Conservation (phyloP, 2,888 invertebrate genomes). For the Scaeva pyrastri region DNA sequence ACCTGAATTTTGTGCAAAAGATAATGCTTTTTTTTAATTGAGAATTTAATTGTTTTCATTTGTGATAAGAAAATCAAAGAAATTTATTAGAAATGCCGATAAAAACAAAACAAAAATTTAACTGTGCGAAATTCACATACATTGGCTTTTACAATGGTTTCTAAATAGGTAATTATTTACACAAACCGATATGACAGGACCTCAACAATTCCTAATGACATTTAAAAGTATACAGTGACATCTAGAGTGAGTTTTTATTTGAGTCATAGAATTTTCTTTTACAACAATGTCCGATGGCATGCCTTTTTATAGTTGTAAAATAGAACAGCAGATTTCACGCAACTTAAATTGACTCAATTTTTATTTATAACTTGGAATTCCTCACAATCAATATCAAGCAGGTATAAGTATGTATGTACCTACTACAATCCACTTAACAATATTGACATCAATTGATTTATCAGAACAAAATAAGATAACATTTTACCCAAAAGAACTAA, state of each 20-base stretch:
- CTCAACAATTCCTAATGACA: too few relatives aligned
- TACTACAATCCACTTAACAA: slow-evolving; percentile 30
- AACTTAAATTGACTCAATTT: slow-evolving; percentile 20
- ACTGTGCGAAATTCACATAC: too few relatives aligned
- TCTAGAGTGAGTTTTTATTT: background rate
- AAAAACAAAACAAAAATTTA: background rate
- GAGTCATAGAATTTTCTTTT: background rate
- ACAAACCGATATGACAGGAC: too few relatives aligned
- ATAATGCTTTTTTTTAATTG: background rate
- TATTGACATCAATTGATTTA: slow-evolving; percentile 58
- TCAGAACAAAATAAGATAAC: slow-evolving; percentile 31
- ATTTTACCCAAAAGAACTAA: background rate
- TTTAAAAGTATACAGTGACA: too few relatives aligned
- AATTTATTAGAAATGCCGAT: background rate
- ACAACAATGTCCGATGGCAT: background rate
- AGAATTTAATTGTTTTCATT: background rate
- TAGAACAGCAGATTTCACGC: background rate
- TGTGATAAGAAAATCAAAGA: slow-evolving; percentile 5
- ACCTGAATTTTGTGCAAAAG: background rate
- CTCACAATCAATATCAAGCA: slow-evolving; percentile 36
- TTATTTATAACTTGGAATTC: slow-evolving; percentile 34
- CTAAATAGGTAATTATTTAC: too few relatives aligned
- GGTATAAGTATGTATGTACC: background rate
- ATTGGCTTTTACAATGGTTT: too few relatives aligned
- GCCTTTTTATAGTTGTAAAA: background rate